Evolutionary conservation across 2,113 vertebrate genomes (phyloP), one percentile per base, ranked within the genome.

Genomic region (Anas platyrhynchos): DNA sequence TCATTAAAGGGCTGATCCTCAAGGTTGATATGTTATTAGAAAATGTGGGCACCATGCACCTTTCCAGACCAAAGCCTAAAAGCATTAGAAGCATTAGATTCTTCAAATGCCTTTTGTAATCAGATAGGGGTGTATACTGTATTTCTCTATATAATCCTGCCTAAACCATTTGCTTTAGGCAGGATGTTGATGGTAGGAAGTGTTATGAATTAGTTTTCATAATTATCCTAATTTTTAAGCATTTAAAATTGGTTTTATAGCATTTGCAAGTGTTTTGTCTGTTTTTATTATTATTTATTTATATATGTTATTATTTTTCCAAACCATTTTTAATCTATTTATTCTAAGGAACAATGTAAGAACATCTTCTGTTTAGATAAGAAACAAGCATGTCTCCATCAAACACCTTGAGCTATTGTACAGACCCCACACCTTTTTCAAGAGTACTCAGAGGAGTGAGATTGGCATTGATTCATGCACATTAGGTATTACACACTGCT

Each of bases 181-280:
- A 41, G 44, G 48, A 72, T 85, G 94, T 54, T 85, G 63, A 63
- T 22, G 85, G 83, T 94, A 65, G 88, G 85, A 91, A 81, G 48
- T 56, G 55, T 81, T 94, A 84, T 25, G 55, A 81, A 93, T 92
- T 84, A 85, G 87, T 96, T 91, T 93, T 73, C 91, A 91, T 87
- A 95, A 95, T 93, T 92, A 92, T 3, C 34, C 26, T 86, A 69
- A 38, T 54, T 89, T 94, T 74, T 27, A 56, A 88, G 61, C 43
- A 31, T 66, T 86, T 62, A 69, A 76, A 95, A 78, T 23, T 90
- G 22, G 32, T 88, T 83, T 86, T 92, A 58, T 74, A 32, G 16
- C 13, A 6, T 63, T 93, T 46, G 38, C 6, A 69, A 76, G 63
- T 5, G 8, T 3, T 22, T 48, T 48, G 46, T 9, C 88, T 87